phyloP scores from a whole-genome alignment of 2,888 invertebrate species.

The Plagodis dolabraria region DNA sequence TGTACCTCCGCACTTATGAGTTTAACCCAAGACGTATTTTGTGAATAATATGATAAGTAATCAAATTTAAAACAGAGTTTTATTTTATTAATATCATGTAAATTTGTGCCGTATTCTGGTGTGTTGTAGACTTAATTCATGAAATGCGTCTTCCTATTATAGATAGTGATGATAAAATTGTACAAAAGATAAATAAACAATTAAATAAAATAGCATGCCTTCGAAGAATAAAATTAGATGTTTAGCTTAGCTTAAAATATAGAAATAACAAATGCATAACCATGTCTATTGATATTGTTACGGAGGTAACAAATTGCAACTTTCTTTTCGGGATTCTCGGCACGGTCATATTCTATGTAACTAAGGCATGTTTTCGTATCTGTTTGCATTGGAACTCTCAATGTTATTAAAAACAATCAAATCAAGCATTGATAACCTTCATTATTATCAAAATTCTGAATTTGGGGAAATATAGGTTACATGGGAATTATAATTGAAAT shows the following conservation, averaged over 20 bases:
- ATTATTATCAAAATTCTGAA: constrained; percentile 20
- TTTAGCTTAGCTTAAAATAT: constrained; percentile 36
- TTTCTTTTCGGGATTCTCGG: constrained; percentile 28
- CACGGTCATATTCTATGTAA: constrained; percentile 56
- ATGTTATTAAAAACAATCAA: constrained; percentile 45
- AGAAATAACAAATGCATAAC: constrained; percentile 37
- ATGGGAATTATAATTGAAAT: not conserved
- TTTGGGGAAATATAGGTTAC: not conserved
- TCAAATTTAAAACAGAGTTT: not conserved
- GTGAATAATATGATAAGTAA: not conserved
- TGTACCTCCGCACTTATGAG: constrained; percentile 10
- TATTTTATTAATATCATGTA: not conserved
- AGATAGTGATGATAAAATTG: constrained; percentile 12
- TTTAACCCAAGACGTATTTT: constrained; percentile 15
- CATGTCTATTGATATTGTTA: constrained; percentile 30
- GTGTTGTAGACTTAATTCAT: not conserved
- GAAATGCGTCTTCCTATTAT: constrained; percentile 17
- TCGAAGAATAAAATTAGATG: constrained; percentile 30
- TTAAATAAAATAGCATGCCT: constrained; percentile 29
- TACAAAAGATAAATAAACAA: constrained; percentile 27
- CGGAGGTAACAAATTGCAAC: constrained; percentile 15
- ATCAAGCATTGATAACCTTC: constrained; percentile 40
- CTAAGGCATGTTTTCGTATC: constrained; percentile 72
- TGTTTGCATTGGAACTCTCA: constrained; percentile 47
- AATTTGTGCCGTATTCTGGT: not conserved